Evolutionary conservation across 2,113 vertebrate genomes (phyloP).

Genomic region (Gasterosteus aculeatus): DNA sequence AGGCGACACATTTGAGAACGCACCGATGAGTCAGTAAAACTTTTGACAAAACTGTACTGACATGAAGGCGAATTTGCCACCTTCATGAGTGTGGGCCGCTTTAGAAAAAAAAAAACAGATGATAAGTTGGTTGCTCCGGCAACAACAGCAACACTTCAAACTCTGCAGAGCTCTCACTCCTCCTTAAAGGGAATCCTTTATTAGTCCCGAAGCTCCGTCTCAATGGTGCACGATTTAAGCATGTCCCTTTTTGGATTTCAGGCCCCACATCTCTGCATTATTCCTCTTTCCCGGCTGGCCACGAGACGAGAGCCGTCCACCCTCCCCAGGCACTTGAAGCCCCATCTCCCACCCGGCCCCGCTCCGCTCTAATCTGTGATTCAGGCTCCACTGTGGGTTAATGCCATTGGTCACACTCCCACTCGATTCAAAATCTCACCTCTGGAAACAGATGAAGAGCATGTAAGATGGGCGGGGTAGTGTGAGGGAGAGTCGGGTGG

Average conservation of each 20-base stretch:
- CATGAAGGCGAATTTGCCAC: constrained; percentile 44
- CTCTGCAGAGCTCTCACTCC: constrained; percentile 50
- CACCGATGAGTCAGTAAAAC: constrained; percentile 37
- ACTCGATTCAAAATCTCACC: constrained; percentile 68
- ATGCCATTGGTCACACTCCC: constrained; percentile 81
- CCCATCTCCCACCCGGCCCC: constrained; percentile 68
- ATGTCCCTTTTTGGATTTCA: constrained; percentile 64
- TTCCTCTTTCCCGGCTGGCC: constrained; percentile 62
- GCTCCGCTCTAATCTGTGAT: constrained; percentile 70
- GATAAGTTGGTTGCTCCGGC: constrained; percentile 53
- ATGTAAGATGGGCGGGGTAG: constrained; percentile 64
- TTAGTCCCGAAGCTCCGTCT: constrained; percentile 68
- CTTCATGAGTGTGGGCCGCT: constrained; percentile 34
- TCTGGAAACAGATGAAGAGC: constrained; percentile 69
- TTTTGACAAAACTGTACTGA: constrained; percentile 40
- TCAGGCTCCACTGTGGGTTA: constrained; percentile 74
- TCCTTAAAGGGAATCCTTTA: constrained; percentile 68
- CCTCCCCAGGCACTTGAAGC: constrained; percentile 55
- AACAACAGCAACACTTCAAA: constrained; percentile 54
- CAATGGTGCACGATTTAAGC: constrained; percentile 65
- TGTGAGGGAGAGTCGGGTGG: constrained; percentile 44
- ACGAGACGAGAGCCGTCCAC: constrained; percentile 70
- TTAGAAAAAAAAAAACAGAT: constrained; percentile 42
- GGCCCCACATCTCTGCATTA: constrained; percentile 62
- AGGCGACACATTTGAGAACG: constrained; percentile 16